A percentile compares a stretch with the other conserved stretches of the same genome.
Evolutionary conservation across 1,140 invertebrate species (phyloP).

Genomic region (Aphis craccivora): DNA sequence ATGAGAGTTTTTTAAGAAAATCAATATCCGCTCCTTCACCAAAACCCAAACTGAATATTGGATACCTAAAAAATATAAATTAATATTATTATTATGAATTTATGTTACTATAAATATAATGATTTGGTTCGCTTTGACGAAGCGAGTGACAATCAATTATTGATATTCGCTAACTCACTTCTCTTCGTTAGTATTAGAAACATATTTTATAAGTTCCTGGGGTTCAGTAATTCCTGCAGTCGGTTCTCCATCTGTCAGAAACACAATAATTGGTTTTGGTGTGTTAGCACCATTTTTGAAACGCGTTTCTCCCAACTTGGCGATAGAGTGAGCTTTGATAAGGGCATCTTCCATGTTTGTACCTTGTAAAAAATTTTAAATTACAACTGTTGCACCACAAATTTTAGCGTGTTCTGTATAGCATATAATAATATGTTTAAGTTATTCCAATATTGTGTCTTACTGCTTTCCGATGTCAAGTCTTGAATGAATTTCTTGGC

Average conservation of each 20-base stretch:
- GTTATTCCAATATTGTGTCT: background rate
- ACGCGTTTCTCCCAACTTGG: constrained; percentile 63
- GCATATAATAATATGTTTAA: background rate
- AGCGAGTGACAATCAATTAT: too few relatives aligned
- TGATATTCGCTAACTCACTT: constrained; percentile 39
- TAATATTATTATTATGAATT: background rate
- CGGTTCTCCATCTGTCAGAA: constrained; percentile 78
- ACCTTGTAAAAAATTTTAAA: constrained; percentile 62
- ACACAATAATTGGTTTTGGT: constrained; percentile 73
- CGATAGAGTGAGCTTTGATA: constrained; percentile 68
- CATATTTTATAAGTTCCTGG: constrained; percentile 66
- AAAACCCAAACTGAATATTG: constrained; percentile 75
- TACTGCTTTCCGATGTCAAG: constrained; percentile 61
- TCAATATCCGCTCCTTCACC: constrained; percentile 74
- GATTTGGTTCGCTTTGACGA: too few relatives aligned
- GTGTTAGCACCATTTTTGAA: constrained; percentile 49
- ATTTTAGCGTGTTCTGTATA: background rate
- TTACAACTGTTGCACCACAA: background rate
- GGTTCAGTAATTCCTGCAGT: constrained; percentile 70
- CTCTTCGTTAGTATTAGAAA: constrained; percentile 56
- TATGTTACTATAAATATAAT: too few relatives aligned
- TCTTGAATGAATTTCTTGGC: constrained; percentile 69
- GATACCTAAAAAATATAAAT: constrained; percentile 28
- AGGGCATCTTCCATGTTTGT: constrained; percentile 75
- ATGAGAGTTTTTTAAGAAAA: constrained; percentile 72